Base-by-base conservation (phyloP, 2,113 vertebrate genomes). In the Hylia prasina region DNA sequence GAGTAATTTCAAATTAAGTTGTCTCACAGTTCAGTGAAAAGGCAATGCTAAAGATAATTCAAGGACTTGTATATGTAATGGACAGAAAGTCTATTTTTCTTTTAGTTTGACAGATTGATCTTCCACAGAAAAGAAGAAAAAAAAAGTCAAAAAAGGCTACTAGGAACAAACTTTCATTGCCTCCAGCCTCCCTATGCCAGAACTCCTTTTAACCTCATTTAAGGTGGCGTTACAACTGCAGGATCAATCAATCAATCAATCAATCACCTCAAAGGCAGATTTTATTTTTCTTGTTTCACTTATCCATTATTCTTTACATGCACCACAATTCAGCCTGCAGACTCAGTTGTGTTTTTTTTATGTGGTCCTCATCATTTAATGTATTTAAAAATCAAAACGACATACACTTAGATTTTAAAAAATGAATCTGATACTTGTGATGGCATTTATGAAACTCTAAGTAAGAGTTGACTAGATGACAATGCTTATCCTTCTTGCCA, bases 1-100 rank as follows among this genome's bases (percentile, higher is more conserved):
- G 95, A 96, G 91, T 97, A 94, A 94, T 96, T 96, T 91, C 91
- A 92, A 92, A 65, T 96, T 85, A 85, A 97, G 87, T 95, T 97
- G 93, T 88, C 61, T 84, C 92, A 73, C 94, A 96, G 94, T 93
- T 96, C 96, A 94, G 51, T 88, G 90, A 96, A 96, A 97, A 97
- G 93, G 85, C 93, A 95, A 89, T 2, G 6, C 58, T 82, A 85
- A 92, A 91, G 93, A 96, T 94, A 97, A 97, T 94, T 97, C 89
- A 94, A 96, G 93, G 71, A 82, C 51, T 65, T 89, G 73, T 91
- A 85, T 94, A 96, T 92, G 92, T 93, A 96, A 97, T 97, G 83
- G 82, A 96, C 33, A 61, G 91, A 88, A 96, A 95, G 71, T 73
- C 92, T 97, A 90, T 96, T 97, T 98, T 97, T 96, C 97, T 96